Evolutionary conservation across 2,888 invertebrate species (phyloP), one percentile per base, ranked within the genome.

Genomic region (Acleris laterana): DNA sequence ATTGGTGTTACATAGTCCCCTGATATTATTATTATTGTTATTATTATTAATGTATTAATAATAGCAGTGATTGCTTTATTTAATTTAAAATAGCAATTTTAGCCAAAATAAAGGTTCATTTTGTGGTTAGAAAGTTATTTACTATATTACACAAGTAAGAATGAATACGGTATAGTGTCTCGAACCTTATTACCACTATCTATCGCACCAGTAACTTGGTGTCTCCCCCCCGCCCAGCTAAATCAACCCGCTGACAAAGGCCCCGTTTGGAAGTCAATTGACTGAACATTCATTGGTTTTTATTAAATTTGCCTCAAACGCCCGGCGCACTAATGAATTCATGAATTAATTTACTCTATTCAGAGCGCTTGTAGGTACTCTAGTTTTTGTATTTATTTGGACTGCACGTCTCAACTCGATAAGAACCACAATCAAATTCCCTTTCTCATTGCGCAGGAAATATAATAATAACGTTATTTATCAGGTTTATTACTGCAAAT

Each of bases 231-330:
- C 28, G 2, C 46, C 22, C 17, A 6, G 46, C 51, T 42, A 56
- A 57, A 66, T 61, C 56, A 57, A 50, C 55, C 16, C 42, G 22
- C 20, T 51, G 56, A 61, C 65, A 61, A 66, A 57, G 61, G 61
- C 11, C 25, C 53, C 60, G 65, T 66, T 66, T 66, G 65, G 51
- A 66, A 66, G 51, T 66, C 56, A 66, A 66, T 66, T 66, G 59
- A 55, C 53, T 22, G 42, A 32, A 60, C 53, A 60, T 65, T 60
- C 60, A 63, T 59, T 63, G 55, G 49, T 55, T 65, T 60, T 60
- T 65, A 60, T 55, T 60, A 60, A 60, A 60, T 60, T 55, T 56
- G 16, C 53, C 49, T 50, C 60, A 28, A 28, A n/a, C 20, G n/a
- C 50, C 32, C 20, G 51, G 9, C 49, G 46, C 44, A 58, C 46